Percentiles rank a stretch among this genome's conserved stretches.
phyloP scores from a whole-genome alignment of 2,888 invertebrate genomes.

The Drosophila acutilabella region DNA sequence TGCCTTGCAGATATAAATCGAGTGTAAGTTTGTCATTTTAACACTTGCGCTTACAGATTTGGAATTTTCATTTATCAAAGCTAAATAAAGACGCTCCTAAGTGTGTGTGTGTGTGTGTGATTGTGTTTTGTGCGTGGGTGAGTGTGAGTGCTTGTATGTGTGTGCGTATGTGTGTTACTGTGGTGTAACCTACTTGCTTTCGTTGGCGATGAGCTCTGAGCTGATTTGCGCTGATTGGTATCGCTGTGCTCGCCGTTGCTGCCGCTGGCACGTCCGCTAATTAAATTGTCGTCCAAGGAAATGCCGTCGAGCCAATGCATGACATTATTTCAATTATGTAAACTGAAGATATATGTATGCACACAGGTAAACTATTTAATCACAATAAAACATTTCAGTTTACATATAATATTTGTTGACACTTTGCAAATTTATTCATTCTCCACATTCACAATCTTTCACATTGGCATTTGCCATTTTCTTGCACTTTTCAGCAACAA shows the following conservation, averaged over 20 bases:
- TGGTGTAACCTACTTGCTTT: conserved; percentile 82
- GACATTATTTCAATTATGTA: conserved; percentile 75
- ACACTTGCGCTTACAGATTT: conserved; percentile 47
- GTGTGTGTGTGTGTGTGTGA: conserved; percentile 20
- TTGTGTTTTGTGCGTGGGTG: conserved; percentile 5
- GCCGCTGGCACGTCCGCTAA: conserved; percentile 82
- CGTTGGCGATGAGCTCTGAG: conserved; percentile 73
- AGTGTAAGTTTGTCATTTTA: not conserved
- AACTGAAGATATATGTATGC: conserved; percentile 13
- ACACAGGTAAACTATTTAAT: conserved; percentile 19
- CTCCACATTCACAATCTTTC: conserved; percentile 27
- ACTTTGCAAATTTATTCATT: conserved; percentile 5
- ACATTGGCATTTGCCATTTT: conserved; percentile 23
- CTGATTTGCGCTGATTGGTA: conserved; percentile 78
- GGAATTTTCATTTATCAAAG: conserved; percentile 28
- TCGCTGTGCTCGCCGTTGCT: conserved; percentile 82
- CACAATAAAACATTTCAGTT: conserved; percentile 35
- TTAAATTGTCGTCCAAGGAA: conserved; percentile 84
- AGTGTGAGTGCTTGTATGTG: conserved; percentile 21
- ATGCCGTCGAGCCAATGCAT: conserved; percentile 84
- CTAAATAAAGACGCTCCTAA: conserved; percentile 70
- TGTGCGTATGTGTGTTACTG: conserved; percentile 14
- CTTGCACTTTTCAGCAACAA: conserved; percentile 46
- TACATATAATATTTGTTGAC: conserved; percentile 22
- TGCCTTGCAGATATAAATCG: not conserved